Evolutionary conservation across 2,888 invertebrate genomes (phyloP), one percentile per base, ranked within the genome.

Genomic region (Boloria selene): DNA sequence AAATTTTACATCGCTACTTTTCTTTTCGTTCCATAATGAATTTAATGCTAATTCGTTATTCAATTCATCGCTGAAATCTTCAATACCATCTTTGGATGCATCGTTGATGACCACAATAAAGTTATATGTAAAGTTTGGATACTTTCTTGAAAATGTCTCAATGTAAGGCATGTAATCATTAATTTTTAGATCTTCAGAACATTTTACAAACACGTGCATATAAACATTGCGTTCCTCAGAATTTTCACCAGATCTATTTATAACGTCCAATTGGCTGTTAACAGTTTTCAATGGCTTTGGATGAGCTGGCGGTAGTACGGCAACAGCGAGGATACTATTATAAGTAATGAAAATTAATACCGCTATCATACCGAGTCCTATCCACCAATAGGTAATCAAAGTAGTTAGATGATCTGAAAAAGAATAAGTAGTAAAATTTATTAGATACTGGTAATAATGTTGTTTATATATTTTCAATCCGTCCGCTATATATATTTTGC

Each of bases 331-430:
- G 22, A 87, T 68, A 62, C 78, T 82, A 64, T 87, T 90, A 70
- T 90, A 91, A 60, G 89, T 74, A n/a, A 90, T 73, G 45, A 90
- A 85, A 17, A 85, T 81, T 47, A 80, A 77, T 47, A 92, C 68
- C 16, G 80, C 82, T 61, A 90, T 80, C 87, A 90, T 90, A 47
- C 81, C 85, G 72, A 90, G 71, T 66, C 81, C 86, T 70, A 88
- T 77, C 89, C 90, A 91, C 87, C 85, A 88, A 71, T 86, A 88
- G 4, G 78, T 76, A 4, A 88, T 69, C 52, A 86, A 76, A 59
- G 87, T 79, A n/a, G 86, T 79, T 83, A 87, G 86, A 68, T 90
- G 83, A 72, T 84, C 91, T 92, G 88, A 64, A 88, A 76, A 64
- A 70, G 69, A 59, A 58, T 64, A 22, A 13, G 6, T 7, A 59